Evolutionary conservation across 35 echinoderm and acorn worm genomes (phyloP), one percentile per base, ranked within the genome.

Genomic region (Heliocidaris tuberculata): DNA sequence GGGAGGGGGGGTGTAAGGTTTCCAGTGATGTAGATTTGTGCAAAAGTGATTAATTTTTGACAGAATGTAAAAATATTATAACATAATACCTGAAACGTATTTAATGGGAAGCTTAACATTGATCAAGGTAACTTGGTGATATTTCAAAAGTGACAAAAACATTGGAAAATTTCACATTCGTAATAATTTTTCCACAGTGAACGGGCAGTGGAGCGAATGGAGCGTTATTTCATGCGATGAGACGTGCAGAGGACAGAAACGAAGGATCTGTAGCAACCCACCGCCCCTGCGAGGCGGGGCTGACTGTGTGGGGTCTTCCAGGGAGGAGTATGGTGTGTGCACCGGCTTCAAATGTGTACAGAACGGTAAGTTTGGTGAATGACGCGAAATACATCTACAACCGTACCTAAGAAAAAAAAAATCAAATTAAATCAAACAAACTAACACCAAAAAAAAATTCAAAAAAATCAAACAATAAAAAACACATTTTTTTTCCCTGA

Each of bases 151-250:
- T 2, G 13, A 70, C 3, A 70, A 4, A 6, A 27, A 70, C 2
- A 70, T 70, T 24, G 27, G 27, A 16, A 4, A n/a, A 6, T 70
- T 70, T 70, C 0, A 16, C 6, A 70, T 24, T 70, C 19, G 15
- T 65, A 17, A 65, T 65, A 2, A 65, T 65, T 5, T 70, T 70
- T 70, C 24, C 24, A 48, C 31, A 98, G 97, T 98, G 16, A 95
- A 98, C 49, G 97, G 97, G 0, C 90, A 97, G 50, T 98, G 97
- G 97, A 86, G 94, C 0, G 94, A 85, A 32, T 98, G 97, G 97
- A 95, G 89, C 7, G 85, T 93, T 19, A 94, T 96, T 65, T 71
- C 90, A 5, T 98, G 97, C 48, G 95, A 97, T 56, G 49, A 85
- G 2, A 96, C 94, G 31, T 98, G 97, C 59, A 49, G 92, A 30